Base-by-base conservation (phyloP, 2,888 invertebrate genomes). In the Automeris io region DNA sequence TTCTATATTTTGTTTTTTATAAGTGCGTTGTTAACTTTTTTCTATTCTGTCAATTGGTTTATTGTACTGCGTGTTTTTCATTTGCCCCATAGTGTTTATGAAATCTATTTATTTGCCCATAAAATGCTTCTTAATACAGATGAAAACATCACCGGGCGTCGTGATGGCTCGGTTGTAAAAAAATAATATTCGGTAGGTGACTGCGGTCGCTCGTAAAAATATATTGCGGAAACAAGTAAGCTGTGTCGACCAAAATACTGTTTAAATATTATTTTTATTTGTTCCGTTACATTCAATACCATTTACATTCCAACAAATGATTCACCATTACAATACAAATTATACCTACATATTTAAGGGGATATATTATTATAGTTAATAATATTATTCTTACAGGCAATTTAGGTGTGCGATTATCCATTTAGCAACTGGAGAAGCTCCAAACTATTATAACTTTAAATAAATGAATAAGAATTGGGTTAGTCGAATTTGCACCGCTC, bases 81-180 rank as follows among this genome's bases (percentile, higher is more conserved):
- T 16, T 29, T 16, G 16, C 3, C 16, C 3, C 8, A 29, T 16
- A 23, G 3, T 46, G 37, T 39, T 48, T 43, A 40, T 49, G 33
- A 19, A 43, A 44, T 33, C 35, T 38, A 41, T 39, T 42, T 39
- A 39, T 47, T 44, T 46, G 40, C 13, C 40, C 48, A 53, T 54
- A 58, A 57, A 65, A 64, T 58, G 46, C 51, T 54, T 62, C 60
- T 61, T 58, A 63, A 37, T 31, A 37, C 23, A 21, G 25, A 13
- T 23, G 59, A 53, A 59, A 65, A 63, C 61, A 64, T 62, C 47
- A 56, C 54, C 40, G 43, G 39, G 47, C 48, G 54, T 54, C 61
- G 67, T 70, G 69, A 70, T 65, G 62, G 63, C 51, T 45, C 41
- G 59, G 67, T 41, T 61, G 63, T 74, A 72, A 73, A 73, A 73